phyloP scores from a whole-genome alignment of 2,888 invertebrate genomes.

The Falcaria lacertinaria region DNA sequence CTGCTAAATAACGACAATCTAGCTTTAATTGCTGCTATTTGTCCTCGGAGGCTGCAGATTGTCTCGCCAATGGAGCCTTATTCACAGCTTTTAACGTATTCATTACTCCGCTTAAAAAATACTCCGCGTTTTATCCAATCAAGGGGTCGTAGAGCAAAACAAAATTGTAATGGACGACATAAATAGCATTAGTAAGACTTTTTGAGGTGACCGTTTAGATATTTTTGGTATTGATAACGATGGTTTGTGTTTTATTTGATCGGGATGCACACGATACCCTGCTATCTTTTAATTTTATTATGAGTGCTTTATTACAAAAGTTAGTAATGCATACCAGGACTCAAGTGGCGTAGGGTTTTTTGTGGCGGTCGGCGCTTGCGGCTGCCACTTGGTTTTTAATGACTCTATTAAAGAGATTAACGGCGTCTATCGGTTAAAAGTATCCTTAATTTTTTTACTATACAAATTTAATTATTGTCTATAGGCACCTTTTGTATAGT shows the following conservation, averaged over 20 bases:
- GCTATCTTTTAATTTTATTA: conserved; percentile 50
- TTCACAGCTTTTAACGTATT: conserved; percentile 34
- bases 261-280: conserved; percentile 29
- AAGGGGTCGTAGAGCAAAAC: conserved; percentile 40
- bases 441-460: conserved; percentile 49
- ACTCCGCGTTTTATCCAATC: conserved; percentile 39
- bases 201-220: conserved; percentile 53
- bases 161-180: conserved; percentile 33
- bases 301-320: conserved; percentile 47
- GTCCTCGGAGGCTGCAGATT: conserved; percentile 41
- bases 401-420: conserved; percentile 78
- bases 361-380: conserved; percentile 43
- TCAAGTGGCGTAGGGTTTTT: conserved; percentile 28
- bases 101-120: conserved; percentile 18
- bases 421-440: conserved; percentile 63
- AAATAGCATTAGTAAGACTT: conserved; percentile 46
- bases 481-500: conserved; percentile 47
- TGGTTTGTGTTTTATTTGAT: conserved; percentile 29
- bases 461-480: conserved; percentile 75
- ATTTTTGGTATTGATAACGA: conserved; percentile 41
- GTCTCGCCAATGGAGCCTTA: conserved; percentile 29
- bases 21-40: conserved; percentile 58
- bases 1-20: conserved; percentile 57
- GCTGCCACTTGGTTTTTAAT: conserved; percentile 66
- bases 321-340: conserved; percentile 24